A percentile compares a stretch with the other conserved stretches of the same genome.
Evolutionary conservation across 2,888 invertebrate species (phyloP).

Genomic region (Apamea sordens): DNA sequence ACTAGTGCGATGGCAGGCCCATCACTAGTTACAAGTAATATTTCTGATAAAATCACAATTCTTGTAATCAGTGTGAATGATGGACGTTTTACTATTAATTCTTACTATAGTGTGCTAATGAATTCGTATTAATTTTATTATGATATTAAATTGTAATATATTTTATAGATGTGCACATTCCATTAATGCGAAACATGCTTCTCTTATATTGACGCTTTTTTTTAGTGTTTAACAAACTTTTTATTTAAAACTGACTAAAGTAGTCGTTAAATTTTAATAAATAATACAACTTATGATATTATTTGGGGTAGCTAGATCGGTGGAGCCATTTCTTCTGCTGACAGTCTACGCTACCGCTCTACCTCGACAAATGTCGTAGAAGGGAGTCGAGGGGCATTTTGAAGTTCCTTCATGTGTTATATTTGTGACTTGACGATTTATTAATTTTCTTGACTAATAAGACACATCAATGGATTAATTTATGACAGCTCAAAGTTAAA

Average conservation of each 20-base stretch:
- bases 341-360: slow-evolving; percentile 13
- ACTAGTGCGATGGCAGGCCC: slow-evolving; percentile 73
- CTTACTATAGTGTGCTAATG: slow-evolving; percentile 89
- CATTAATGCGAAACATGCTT: slow-evolving; percentile 88
- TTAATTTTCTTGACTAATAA: slow-evolving; percentile 56
- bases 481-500: slow-evolving; percentile 50
- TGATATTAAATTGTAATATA: slow-evolving; percentile 88
- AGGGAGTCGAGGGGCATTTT: slow-evolving; percentile 12
- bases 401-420: slow-evolving; percentile 54
- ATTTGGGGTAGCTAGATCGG: slow-evolving; percentile 37
- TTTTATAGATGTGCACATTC: slow-evolving; percentile 86
- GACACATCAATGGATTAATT: slow-evolving; percentile 50
- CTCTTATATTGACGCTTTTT: slow-evolving; percentile 72
- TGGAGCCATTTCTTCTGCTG: slow-evolving; percentile 17
- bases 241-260: slow-evolving; percentile 50
- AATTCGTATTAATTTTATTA: slow-evolving; percentile 88
- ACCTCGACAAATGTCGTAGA: slow-evolving; percentile 38
- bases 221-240: slow-evolving; percentile 53
- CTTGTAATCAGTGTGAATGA: slow-evolving; percentile 77
- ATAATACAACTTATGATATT: slow-evolving; percentile 32
- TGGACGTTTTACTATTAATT: slow-evolving; percentile 86
- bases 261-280: slow-evolving; percentile 32
- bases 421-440: slow-evolving; percentile 42
- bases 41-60: slow-evolving; percentile 79
- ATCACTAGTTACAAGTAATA: slow-evolving; percentile 65